Evolutionary conservation across 2,113 vertebrate species (phyloP).

Genomic region (Cyanistes caeruleus): DNA sequence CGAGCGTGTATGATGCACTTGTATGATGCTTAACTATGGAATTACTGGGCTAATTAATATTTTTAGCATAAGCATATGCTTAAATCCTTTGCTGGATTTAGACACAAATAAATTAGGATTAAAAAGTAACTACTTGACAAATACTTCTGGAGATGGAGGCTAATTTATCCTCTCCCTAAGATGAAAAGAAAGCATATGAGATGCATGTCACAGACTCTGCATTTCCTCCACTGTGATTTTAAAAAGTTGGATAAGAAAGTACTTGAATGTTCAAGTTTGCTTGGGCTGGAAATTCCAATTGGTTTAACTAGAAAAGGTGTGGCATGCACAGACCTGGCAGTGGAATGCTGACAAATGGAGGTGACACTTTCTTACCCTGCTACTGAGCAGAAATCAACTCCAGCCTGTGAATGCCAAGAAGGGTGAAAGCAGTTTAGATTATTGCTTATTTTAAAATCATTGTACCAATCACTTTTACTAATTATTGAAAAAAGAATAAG

Average conservation of each 20-base stretch:
- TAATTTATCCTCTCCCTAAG: neutral
- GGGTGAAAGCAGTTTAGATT: neutral
- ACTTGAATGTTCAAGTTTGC: neutral
- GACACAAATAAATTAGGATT: constrained; percentile 3
- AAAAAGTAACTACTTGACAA: neutral
- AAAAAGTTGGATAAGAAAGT: neutral
- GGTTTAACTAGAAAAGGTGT: neutral
- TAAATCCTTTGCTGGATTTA: neutral
- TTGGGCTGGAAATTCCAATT: neutral
- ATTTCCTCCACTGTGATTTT: neutral
- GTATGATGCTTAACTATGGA: neutral
- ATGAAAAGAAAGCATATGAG: neutral
- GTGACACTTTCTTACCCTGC: neutral
- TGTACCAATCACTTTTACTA: neutral
- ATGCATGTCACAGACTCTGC: neutral
- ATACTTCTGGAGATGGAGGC: neutral
- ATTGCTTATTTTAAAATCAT: neutral
- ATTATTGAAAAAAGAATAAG: neutral
- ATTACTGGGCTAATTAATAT: neutral
- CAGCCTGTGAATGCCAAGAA: neutral
- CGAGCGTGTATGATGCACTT: neutral
- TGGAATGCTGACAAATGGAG: neutral
- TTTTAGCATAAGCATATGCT: neutral
- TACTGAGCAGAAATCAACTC: neutral
- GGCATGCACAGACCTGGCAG: neutral